phyloP scores from a whole-genome alignment of 2,888 invertebrate species.

The Drosophila nigricruria region DNA sequence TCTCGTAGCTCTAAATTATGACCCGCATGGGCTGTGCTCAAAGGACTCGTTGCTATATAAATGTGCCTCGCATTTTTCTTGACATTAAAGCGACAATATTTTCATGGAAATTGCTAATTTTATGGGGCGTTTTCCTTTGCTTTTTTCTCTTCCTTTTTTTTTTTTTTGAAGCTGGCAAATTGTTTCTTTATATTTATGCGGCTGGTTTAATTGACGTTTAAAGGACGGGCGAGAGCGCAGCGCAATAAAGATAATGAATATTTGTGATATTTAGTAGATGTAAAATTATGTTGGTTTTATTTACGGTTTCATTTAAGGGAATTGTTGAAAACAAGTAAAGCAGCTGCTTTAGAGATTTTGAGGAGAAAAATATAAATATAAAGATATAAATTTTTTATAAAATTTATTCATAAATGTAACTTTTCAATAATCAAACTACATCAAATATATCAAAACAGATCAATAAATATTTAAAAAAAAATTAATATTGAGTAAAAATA shows the following conservation, averaged over 20 bases:
- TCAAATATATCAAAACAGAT: too few relatives aligned
- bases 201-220: constrained; percentile 64
- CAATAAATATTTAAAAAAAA: too few relatives aligned
- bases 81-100: constrained; percentile 70
- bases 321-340: background rate
- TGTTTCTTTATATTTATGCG: constrained; percentile 71
- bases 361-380: background rate
- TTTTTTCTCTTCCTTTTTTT: constrained; percentile 18
- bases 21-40: constrained; percentile 53
- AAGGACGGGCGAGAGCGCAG: constrained; percentile 4
- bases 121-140: constrained; percentile 39
- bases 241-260: constrained; percentile 64
- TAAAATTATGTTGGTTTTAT: constrained; percentile 10
- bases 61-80: constrained; percentile 69
- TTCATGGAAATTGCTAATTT: constrained; percentile 73
- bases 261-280: constrained; percentile 21
- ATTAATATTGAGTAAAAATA: too few relatives aligned
- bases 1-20: constrained; percentile 61
- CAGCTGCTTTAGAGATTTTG: background rate
- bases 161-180: constrained; percentile 45
- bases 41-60: constrained; percentile 60
- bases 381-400: too few relatives aligned
- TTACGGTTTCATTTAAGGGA: background rate
- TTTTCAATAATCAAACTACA: too few relatives aligned
- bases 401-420: too few relatives aligned